Percentiles rank a stretch among this genome's conserved stretches.
Conservation (phyloP, 2,888 invertebrate genomes). For the Protodeltote pygarga region DNA sequence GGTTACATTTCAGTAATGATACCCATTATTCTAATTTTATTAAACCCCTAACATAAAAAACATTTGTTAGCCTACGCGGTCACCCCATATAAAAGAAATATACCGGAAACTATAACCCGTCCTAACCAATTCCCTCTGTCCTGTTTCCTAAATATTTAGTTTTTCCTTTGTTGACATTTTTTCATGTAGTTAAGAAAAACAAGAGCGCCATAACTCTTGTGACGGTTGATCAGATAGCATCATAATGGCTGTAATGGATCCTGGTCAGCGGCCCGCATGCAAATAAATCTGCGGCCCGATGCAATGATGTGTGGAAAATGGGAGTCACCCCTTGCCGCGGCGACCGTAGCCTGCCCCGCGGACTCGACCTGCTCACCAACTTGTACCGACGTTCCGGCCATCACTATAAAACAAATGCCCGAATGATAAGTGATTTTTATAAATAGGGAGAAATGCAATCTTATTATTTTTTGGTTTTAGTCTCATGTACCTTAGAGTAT, state of each 20-base stretch:
- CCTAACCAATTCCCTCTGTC: slow-evolving; percentile 66
- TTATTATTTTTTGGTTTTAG: neutral
- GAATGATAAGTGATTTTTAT: slow-evolving; percentile 42
- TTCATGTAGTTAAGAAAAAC: slow-evolving; percentile 83
- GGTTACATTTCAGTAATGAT: slow-evolving; percentile 9
- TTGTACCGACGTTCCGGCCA: slow-evolving; percentile 46
- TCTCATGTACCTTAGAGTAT: neutral
- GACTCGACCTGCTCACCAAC: slow-evolving; percentile 50
- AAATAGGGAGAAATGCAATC: slow-evolving; percentile 18
- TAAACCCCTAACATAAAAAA: slow-evolving; percentile 36
- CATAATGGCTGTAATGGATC: slow-evolving; percentile 86
- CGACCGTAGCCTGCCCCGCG: slow-evolving; percentile 52
- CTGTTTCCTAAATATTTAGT: slow-evolving; percentile 71
- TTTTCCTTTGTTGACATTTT: slow-evolving; percentile 73
- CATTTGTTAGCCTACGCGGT: slow-evolving; percentile 46
- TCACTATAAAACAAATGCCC: slow-evolving; percentile 54
- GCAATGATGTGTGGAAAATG: slow-evolving; percentile 88
- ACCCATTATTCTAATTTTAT: slow-evolving; percentile 40
- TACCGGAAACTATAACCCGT: slow-evolving; percentile 81
- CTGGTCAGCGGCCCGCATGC: slow-evolving; percentile 88
- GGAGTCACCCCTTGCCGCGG: slow-evolving; percentile 76
- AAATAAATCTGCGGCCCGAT: slow-evolving; percentile 87
- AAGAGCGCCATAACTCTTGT: slow-evolving; percentile 84
- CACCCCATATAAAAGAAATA: slow-evolving; percentile 72
- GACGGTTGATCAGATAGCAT: slow-evolving; percentile 84